Conservation (phyloP, 2,888 invertebrate species). For the Blastobasis adustella region DNA sequence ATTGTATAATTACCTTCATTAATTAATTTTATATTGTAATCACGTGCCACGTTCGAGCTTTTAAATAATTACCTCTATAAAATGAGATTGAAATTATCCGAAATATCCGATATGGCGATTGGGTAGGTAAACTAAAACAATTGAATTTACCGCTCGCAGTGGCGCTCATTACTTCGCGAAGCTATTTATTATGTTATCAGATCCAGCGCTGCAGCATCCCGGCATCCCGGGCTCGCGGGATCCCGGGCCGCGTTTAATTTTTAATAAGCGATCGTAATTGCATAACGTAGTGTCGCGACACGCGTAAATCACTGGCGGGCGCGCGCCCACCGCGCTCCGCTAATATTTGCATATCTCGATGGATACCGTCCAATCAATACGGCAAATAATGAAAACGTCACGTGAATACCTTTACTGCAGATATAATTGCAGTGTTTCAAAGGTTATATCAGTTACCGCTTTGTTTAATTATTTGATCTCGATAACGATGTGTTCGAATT, state of each 20-base stretch:
- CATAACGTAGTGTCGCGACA: constrained; percentile 59
- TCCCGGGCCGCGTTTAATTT: constrained; percentile 43
- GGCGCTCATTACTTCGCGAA: background rate
- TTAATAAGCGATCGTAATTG: constrained; percentile 69
- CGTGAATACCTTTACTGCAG: constrained; percentile 49
- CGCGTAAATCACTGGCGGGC: constrained; percentile 46
- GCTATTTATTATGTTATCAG: constrained; percentile 5
- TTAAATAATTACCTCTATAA: no score
- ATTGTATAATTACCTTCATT: no score
- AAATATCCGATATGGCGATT: no score
- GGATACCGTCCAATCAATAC: constrained; percentile 71
- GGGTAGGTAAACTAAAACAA: background rate
- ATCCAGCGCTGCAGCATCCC: constrained; percentile 1
- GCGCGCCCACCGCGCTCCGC: constrained; percentile 47
- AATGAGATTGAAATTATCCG: no score
- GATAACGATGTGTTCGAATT: no score
- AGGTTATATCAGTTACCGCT: no score
- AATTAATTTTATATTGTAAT: no score
- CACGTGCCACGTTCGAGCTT: no score
- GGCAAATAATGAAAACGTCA: constrained; percentile 68
- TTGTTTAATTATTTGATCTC: no score
- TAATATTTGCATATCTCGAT: constrained; percentile 73
- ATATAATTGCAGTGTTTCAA: constrained; percentile 27
- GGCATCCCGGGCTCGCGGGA: constrained; percentile 7
- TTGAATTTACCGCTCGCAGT: background rate